Conservation (phyloP, 2,888 invertebrate species). For the Euspilapteryx auroguttella region DNA sequence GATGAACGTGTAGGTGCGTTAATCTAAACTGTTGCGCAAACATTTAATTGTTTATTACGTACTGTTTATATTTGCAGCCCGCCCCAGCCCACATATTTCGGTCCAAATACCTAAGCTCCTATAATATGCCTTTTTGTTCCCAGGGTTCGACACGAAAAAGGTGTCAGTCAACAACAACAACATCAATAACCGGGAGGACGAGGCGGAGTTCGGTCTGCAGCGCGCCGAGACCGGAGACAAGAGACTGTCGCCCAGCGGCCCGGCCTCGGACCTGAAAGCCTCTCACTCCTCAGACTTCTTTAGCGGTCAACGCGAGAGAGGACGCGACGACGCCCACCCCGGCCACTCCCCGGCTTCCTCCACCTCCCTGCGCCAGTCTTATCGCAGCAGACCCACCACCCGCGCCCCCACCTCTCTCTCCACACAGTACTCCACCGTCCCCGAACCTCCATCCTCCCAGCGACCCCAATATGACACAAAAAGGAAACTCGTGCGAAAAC, state of each 20-base stretch:
- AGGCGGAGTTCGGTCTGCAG: slow-evolving; percentile 72
- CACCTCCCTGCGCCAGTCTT: slow-evolving; percentile 21
- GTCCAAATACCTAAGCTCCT: too few species aligned
- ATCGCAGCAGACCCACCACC: slow-evolving; percentile 43
- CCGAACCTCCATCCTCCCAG: slow-evolving; percentile 13
- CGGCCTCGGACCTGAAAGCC: slow-evolving; percentile 65
- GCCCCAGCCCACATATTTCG: too few species aligned
- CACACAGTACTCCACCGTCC: slow-evolving; percentile 9
- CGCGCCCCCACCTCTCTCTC: slow-evolving; percentile 25
- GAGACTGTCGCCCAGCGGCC: slow-evolving; percentile 29
- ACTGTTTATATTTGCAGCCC: too few species aligned
- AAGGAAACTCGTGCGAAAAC: slow-evolving; percentile 40
- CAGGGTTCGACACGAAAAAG: slow-evolving; percentile 69
- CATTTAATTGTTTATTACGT: too few species aligned
- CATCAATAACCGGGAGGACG: slow-evolving; percentile 68
- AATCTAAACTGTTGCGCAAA: too few species aligned
- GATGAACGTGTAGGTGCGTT: slow-evolving; percentile 4
- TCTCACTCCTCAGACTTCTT: slow-evolving; percentile 79
- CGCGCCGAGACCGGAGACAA: slow-evolving; percentile 68
- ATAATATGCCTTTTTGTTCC: too few species aligned
- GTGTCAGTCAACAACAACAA: slow-evolving; percentile 28
- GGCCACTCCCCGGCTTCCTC: slow-evolving; percentile 11
- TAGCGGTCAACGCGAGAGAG: slow-evolving; percentile 55
- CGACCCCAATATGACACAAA: slow-evolving; percentile 28
- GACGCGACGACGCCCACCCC: slow-evolving; percentile 31